Evolutionary conservation across 2,113 vertebrate species (phyloP).

Genomic region (Menidia beryllina): DNA sequence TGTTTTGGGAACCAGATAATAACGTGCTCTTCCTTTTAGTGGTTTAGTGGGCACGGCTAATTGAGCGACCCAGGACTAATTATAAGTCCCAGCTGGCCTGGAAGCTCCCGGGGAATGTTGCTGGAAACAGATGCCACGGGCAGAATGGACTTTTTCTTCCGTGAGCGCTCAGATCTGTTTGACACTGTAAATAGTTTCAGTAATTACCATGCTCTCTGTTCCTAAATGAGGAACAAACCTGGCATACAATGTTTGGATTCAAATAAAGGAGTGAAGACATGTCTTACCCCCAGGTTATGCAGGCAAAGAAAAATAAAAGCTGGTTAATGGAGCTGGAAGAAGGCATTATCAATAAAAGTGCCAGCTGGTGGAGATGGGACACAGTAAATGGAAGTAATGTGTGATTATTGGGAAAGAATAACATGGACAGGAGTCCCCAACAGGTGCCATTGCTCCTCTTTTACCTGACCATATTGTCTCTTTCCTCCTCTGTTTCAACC

Average conservation of each 20-base stretch:
- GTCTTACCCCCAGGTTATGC: not conserved
- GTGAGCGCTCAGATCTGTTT: not conserved
- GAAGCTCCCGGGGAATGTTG: not conserved
- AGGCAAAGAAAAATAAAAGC: not conserved
- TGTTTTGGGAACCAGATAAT: not conserved
- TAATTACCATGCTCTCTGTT: no score
- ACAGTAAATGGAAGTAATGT: slow-evolving; percentile 33
- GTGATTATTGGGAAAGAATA: slow-evolving; percentile 63
- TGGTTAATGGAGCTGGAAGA: slow-evolving; percentile 1
- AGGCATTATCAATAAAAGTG: slow-evolving; percentile 12
- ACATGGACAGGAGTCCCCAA: slow-evolving; percentile 64
- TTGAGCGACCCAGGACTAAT: not conserved
- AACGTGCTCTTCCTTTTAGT: not conserved
- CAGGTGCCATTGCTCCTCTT: slow-evolving; percentile 60
- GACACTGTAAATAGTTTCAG: no score
- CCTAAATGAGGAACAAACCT: no score
- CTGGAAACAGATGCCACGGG: not conserved
- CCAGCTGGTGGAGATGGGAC: slow-evolving; percentile 25
- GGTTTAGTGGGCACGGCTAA: not conserved
- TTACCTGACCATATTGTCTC: slow-evolving; percentile 5
- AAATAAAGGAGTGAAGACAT: not conserved
- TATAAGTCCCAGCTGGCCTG: not conserved
- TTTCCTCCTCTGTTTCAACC: slow-evolving; percentile 4
- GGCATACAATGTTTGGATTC: not conserved
- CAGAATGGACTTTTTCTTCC: not conserved